A percentile compares a stretch with the other conserved stretches of the same genome.
phyloP scores from a whole-genome alignment of 2,888 invertebrate genomes.

The Charanyca ferruginea region DNA sequence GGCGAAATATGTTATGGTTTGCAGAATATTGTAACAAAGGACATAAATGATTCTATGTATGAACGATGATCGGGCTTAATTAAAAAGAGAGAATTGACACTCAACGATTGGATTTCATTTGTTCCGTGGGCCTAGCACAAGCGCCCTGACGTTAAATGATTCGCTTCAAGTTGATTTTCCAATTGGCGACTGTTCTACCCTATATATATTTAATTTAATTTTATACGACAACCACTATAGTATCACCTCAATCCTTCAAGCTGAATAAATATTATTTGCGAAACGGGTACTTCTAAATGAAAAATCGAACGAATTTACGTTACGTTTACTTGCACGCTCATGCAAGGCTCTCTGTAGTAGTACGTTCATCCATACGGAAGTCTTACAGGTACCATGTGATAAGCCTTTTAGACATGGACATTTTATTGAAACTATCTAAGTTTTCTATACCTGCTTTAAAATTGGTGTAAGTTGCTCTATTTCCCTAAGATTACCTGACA shows the following conservation, averaged over 20 bases:
- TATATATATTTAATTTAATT: no score
- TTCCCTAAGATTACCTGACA: background rate
- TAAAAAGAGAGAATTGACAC: no score
- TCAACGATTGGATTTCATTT: constrained; percentile 1
- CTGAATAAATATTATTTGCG: no score
- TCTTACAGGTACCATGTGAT: background rate
- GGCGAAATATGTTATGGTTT: background rate
- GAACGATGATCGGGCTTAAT: constrained; percentile 1
- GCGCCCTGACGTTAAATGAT: no score
- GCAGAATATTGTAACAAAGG: constrained; percentile 4
- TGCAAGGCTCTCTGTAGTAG: no score
- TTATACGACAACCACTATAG: no score
- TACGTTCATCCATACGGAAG: background rate
- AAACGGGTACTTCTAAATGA: no score
- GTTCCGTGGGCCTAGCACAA: background rate
- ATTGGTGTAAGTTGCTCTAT: background rate
- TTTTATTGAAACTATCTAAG: constrained; percentile 6
- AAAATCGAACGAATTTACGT: no score
- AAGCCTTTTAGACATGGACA: background rate
- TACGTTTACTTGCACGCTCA: no score
- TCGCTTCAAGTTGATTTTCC: no score
- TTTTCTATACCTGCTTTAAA: background rate
- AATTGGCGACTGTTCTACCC: no score
- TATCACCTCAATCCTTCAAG: no score
- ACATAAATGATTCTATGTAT: constrained; percentile 1